Base-by-base conservation (phyloP, 1,140 invertebrate species). In the Stegodyphus mimosarum region DNA sequence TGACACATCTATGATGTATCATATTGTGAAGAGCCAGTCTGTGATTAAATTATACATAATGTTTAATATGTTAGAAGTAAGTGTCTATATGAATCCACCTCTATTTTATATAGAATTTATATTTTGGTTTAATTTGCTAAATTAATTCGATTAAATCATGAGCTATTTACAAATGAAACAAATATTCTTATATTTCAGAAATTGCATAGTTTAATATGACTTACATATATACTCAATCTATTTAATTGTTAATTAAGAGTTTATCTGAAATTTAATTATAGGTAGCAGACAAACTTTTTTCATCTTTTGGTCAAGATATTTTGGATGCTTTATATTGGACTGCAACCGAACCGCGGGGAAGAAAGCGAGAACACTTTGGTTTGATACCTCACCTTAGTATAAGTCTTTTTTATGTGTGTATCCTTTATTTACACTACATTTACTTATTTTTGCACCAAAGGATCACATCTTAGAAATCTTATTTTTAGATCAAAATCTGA, bases 21-120 rank as follows among this genome's bases (percentile, higher is more conserved):
- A 99, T 91, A 92, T 99, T 87, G 98, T 99, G 50, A 97, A 99
- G 90, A 98, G 96, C 89, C 99, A 99, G 90, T 98, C 97, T 77
- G 96, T 99, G 72, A 99, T 99, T 89, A 99, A 99, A 90, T 91
- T 99, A 71, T 99, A 99, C 90, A 98, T 99, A 90, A 99, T 99
- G 91, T 99, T 98, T 90, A 99, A 99, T 91, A 99, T 99, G 97
- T 91, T 99, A 73, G 99, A 99, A 92, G 98, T 95, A 90, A 89
- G 89, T 70, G 17, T 60, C 5, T 5, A 10, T 10, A 60, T 33
- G 33, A 33, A 3, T 33, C 3, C 33, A 33, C 33, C 3, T 33
- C 33, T 33, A 33, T 33, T 33, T 33, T 33, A 33, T 33, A 33
- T 33, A 33, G 33, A 33, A 33, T 33, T 33, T 33, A 33, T 33